phyloP scores from a whole-genome alignment of 1,140 invertebrate genomes.

The Drosophila pandora region DNA sequence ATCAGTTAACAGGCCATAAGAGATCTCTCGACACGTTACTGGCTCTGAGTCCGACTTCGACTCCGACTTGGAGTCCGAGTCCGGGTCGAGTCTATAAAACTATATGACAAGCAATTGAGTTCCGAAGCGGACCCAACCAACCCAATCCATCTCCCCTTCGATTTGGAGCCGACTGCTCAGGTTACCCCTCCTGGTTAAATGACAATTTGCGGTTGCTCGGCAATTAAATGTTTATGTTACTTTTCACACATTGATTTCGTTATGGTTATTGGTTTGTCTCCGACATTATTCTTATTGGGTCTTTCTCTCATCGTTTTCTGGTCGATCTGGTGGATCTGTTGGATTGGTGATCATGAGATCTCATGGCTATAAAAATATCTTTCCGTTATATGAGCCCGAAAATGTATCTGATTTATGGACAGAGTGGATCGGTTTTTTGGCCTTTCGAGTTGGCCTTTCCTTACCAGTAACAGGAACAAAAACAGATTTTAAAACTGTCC shows the following conservation, averaged over 20 bases:
- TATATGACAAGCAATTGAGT: constrained; percentile 45
- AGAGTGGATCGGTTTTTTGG: constrained; percentile 48
- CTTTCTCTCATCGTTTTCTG: neutral
- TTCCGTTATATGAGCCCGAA: constrained; percentile 39
- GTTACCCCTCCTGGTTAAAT: constrained; percentile 49
- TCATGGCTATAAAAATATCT: constrained; percentile 37
- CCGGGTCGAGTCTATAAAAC: constrained; percentile 43
- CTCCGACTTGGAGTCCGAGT: neutral
- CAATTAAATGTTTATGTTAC: constrained; percentile 69
- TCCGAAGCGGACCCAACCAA: neutral
- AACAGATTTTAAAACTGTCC: constrained; percentile 49
- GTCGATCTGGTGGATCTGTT: neutral
- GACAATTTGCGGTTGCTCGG: constrained; percentile 49
- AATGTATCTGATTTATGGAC: constrained; percentile 62
- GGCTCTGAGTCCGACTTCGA: neutral
- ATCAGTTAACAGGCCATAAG: constrained; percentile 48
- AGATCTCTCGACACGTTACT: constrained; percentile 31
- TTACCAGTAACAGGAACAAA: constrained; percentile 7
- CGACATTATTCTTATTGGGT: constrained; percentile 10
- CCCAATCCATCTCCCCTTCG: constrained; percentile 39
- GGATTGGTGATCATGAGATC: constrained; percentile 22
- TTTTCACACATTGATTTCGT: constrained; percentile 68
- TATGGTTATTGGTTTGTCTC: constrained; percentile 45
- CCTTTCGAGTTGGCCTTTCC: constrained; percentile 16
- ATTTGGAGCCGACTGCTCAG: constrained; percentile 25